Evolutionary conservation across 2,797 vertebrate genomes (phyloP).

Genomic region (Toxotes lorentzi): DNA sequence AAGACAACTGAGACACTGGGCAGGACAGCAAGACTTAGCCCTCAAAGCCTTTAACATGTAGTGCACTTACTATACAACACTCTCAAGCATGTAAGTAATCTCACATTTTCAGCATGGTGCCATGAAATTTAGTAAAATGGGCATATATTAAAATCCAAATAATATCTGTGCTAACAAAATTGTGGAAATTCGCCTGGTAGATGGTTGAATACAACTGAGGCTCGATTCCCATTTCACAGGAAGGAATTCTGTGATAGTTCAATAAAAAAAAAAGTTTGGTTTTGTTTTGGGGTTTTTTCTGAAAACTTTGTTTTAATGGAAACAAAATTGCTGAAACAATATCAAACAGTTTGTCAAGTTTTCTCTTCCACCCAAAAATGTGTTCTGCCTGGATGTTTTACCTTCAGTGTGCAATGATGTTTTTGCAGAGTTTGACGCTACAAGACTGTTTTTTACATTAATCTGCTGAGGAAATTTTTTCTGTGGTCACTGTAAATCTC

Average conservation of each 20-base stretch:
- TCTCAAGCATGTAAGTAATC: background rate
- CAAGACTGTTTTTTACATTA: background rate
- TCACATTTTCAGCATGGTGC: background rate
- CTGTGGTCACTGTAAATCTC: background rate
- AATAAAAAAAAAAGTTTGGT: background rate
- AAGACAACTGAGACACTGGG: conserved; percentile 60
- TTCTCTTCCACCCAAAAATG: background rate
- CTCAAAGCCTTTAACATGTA: conserved; percentile 22
- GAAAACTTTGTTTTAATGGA: background rate
- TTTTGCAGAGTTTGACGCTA: background rate
- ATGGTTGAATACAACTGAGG: background rate
- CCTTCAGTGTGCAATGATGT: background rate
- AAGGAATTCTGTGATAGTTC: background rate
- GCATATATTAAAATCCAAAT: background rate
- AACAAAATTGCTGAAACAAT: background rate
- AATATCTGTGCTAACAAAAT: background rate
- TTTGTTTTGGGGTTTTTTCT: background rate
- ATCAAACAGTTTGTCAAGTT: background rate
- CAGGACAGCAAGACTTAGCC: conserved; percentile 49
- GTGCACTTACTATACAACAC: conserved; percentile 19
- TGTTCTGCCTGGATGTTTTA: background rate
- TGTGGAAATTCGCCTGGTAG: background rate
- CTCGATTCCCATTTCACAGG: background rate
- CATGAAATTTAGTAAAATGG: background rate
- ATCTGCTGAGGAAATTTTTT: background rate